Conservation (phyloP, 2,113 vertebrate species). For the Malurus cyaneus region DNA sequence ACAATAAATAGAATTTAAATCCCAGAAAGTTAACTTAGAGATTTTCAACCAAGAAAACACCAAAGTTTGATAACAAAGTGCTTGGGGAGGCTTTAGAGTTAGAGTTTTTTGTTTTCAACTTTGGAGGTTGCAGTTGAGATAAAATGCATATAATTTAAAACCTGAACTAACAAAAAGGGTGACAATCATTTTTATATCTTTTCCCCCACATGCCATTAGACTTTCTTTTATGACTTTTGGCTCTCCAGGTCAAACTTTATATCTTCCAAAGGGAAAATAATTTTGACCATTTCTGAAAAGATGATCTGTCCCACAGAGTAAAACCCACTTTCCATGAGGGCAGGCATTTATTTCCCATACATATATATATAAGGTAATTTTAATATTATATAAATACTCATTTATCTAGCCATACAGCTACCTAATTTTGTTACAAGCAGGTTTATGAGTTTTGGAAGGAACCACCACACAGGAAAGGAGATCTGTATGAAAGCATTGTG, state of each 20-base stretch:
- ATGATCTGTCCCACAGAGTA: not conserved
- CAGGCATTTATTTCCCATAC: not conserved
- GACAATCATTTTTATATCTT: not conserved
- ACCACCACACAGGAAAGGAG: not conserved
- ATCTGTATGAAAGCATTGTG: not conserved
- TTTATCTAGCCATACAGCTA: not conserved
- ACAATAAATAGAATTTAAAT: not conserved
- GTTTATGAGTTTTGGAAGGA: slow-evolving; percentile 20
- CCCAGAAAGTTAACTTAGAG: not conserved
- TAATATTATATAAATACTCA: not conserved
- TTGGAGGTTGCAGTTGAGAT: not conserved
- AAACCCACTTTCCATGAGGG: not conserved
- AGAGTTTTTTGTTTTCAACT: not conserved
- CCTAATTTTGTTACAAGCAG: slow-evolving; percentile 15
- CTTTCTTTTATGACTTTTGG: not conserved
- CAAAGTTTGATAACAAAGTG: not conserved
- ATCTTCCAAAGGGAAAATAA: slow-evolving; percentile 12
- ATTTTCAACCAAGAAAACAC: not conserved
- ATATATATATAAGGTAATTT: not conserved
- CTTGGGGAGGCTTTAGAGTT: accelerated
- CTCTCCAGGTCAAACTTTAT: not conserved
- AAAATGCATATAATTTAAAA: not conserved
- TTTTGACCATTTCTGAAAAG: not conserved
- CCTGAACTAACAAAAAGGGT: not conserved
- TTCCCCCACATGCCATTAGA: not conserved